Evolutionary conservation across 2,113 vertebrate genomes (phyloP).

Genomic region (Anoplopoma fimbria): DNA sequence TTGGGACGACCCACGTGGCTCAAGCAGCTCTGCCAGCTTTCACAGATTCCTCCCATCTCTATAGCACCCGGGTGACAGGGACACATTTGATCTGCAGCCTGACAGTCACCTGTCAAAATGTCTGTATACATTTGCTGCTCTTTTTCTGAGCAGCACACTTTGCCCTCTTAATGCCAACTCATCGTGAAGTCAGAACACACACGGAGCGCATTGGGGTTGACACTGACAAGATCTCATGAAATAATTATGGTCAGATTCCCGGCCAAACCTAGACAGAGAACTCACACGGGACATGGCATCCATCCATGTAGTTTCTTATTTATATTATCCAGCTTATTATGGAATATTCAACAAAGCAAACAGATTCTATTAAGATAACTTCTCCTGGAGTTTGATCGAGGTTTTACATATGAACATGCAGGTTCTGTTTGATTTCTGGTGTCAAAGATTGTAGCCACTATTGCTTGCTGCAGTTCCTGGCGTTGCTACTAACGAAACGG

Average conservation of each 20-base stretch:
- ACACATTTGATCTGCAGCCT: constrained; percentile 46
- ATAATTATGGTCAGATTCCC: constrained; percentile 59
- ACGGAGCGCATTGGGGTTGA: constrained; percentile 43
- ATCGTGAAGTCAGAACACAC: constrained; percentile 54
- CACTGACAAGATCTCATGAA: constrained; percentile 63
- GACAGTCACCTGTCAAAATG: constrained; percentile 64
- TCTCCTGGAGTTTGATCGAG: constrained; percentile 17
- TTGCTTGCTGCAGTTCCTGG: neutral
- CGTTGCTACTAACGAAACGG: neutral
- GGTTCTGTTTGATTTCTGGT: constrained; percentile 14
- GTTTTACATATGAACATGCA: neutral
- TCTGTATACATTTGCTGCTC: constrained; percentile 61
- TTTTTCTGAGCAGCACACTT: constrained; percentile 53
- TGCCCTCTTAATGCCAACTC: constrained; percentile 53
- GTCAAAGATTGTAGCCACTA: neutral
- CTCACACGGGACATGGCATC: constrained; percentile 33
- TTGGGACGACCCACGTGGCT: neutral
- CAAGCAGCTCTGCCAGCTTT: constrained; percentile 30
- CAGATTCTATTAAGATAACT: constrained; percentile 11
- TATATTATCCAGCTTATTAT: constrained; percentile 44
- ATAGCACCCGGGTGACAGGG: constrained; percentile 27
- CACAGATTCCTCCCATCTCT: constrained; percentile 34
- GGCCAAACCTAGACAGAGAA: constrained; percentile 41
- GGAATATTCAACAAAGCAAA: constrained; percentile 42
- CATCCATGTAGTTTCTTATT: constrained; percentile 50